Evolutionary conservation across 2,888 invertebrate species (phyloP), one percentile per base, ranked within the genome.

Genomic region (Alentia gelatinosa): DNA sequence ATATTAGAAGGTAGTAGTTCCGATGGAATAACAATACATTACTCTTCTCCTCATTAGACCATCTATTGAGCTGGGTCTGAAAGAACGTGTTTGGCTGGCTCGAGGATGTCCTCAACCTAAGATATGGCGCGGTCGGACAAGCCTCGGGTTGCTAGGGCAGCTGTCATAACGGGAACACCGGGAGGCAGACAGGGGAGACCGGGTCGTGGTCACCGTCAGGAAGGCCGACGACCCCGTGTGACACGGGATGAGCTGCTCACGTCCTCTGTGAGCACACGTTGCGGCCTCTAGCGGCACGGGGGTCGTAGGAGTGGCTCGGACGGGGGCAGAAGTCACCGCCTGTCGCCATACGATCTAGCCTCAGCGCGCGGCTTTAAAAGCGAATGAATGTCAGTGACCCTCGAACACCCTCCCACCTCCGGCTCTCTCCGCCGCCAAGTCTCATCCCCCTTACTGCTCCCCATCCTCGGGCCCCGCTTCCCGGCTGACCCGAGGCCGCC

Each of bases 331-430:
- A 40, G 83, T 83, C 83, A 35, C 40, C 23, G 39, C 83, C 35
- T 26, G n/a, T 12, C 39, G 83, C 83, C 83, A 83, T 40, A 23
- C n/a, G 83, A 83, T 83, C 35, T 4, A 23, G 12, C n/a, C 83
- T 1, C 39, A 15, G 39, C 30, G 35, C 26, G 83, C 3, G 37
- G 83, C 19, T 35, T 15, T 83, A 83, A 83, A 83, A 83, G 83
- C 83, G 83, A 83, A 83, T 83, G 83, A 40, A 83, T 83, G 83
- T 83, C 40, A 40, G 83, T 15, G 68, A n/a, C n/a, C n/a, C n/a
- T n/a, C n/a, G n/a, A n/a, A 12, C 15, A 50, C 19, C 50, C 50
- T 12, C 15, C 50, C 50, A n/a, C n/a, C 50, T 19, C 12, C 50
- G 50, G 19, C 50, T 19, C 50, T 50, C 19, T 50, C 15, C 19